Base-by-base conservation (phyloP, 2,888 invertebrate genomes). In the Enoplolaimus lenunculus region DNA sequence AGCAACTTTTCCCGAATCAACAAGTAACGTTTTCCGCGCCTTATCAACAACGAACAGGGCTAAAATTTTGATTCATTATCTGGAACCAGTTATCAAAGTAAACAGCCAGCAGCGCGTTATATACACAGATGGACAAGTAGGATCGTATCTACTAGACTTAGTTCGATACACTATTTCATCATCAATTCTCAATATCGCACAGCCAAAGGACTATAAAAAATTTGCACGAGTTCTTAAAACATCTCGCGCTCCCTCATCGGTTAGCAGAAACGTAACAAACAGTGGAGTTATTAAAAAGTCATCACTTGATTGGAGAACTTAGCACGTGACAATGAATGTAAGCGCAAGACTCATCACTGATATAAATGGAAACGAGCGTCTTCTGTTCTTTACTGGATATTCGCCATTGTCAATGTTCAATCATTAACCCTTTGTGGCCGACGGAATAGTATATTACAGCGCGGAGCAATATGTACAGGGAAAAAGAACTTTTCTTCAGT, bases 71-170 rank as follows among this genome's bases (percentile, higher is more conserved):
- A 16, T n/a, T 31, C 64, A 62, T 28, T 62, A 62, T 31, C 33
- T 62, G n/a, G 64, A 62, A 62, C 13, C 7, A 16, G 13, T 16
- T 13, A 62, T 62, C 28, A 7, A 62, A 62, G 29, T 62, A 7
- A 28, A 62, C 64, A 28, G 16, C 33, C 64, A 62, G 28, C 7
- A 62, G n/a, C 64, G 64, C 64, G 33, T 62, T 16, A 62, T 62
- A 30, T 62, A 62, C 64, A 31, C 64, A 7, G 33, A 62, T n/a
- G 64, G 64, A 16, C 30, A 62, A 13, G 16, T 28, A 7, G 64
- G 64, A 31, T 62, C 64, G 29, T 28, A 62, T 62, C n/a, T 62
- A 13, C 7, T 62, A 7, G 64, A 62, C n/a, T 62, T 62, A 31
- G 64, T 31, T 13, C 29, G 33, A n/a, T 62, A 45, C 21, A 13